Conservation (phyloP, 2,888 invertebrate species). For the Drosophila bunnanda region DNA sequence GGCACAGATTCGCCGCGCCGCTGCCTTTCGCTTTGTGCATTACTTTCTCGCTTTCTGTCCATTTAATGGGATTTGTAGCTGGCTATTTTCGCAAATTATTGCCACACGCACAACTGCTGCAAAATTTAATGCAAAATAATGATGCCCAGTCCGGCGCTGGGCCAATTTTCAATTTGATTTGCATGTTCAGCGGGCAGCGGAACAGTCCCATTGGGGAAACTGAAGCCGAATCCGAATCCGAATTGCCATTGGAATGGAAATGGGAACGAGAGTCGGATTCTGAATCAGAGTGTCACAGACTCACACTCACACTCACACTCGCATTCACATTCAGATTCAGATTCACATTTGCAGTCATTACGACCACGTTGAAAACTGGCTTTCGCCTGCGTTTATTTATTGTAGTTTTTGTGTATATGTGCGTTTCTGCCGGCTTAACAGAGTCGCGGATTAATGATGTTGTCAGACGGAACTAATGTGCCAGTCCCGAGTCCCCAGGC, state of each 20-base stretch:
- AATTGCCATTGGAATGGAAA: background rate
- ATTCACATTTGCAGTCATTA: slow-evolving; percentile 14
- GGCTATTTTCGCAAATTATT: slow-evolving; percentile 41
- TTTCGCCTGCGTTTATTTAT: slow-evolving; percentile 34
- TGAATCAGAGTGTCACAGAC: slow-evolving; percentile 13
- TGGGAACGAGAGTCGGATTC: background rate
- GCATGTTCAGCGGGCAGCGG: slow-evolving; percentile 23
- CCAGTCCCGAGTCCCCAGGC: slow-evolving; percentile 4
- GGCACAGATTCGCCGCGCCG: slow-evolving; percentile 29
- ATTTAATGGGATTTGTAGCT: slow-evolving; percentile 42
- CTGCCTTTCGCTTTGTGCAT: background rate
- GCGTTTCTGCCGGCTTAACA: slow-evolving; percentile 17
- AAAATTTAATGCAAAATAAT: slow-evolving; percentile 58
- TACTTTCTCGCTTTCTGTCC: slow-evolving; percentile 33
- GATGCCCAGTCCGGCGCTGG: slow-evolving; percentile 24
- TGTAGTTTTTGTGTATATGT: slow-evolving; percentile 23
- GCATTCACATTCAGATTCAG: slow-evolving; percentile 7
- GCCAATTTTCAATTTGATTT: slow-evolving; percentile 52
- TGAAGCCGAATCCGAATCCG: background rate
- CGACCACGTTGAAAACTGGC: slow-evolving; percentile 28
- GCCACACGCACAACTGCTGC: slow-evolving; percentile 28
- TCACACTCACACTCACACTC: background rate
- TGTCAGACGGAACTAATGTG: slow-evolving; percentile 31
- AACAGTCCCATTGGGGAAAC: slow-evolving; percentile 9
- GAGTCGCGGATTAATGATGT: slow-evolving; percentile 36